Evolutionary conservation across 2,797 vertebrate species (phyloP).

Genomic region (Peromyscus aztecus): DNA sequence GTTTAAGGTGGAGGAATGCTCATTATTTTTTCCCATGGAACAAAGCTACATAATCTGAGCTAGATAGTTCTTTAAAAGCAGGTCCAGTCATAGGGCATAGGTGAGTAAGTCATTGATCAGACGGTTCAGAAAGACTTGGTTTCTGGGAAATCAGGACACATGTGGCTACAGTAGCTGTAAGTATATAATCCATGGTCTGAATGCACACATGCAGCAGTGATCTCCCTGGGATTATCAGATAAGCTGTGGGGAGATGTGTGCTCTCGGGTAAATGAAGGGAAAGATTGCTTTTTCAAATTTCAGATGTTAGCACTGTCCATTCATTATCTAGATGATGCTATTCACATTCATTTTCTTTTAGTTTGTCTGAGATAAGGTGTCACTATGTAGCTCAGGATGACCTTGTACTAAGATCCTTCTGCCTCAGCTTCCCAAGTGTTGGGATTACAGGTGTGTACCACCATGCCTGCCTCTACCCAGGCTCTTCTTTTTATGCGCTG

Average conservation of each 20-base stretch:
- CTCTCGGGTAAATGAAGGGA: neutral
- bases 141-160: neutral
- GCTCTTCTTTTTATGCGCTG: neutral
- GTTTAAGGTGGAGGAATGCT: neutral
- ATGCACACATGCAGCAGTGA: neutral
- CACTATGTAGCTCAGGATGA: neutral
- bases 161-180: neutral
- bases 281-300: neutral
- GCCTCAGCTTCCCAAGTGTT: neutral
- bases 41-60: conserved; percentile 10
- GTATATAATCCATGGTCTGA: neutral
- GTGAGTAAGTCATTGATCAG: neutral
- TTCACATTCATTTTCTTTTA: neutral
- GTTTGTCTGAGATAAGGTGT: neutral
- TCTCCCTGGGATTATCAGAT: neutral
- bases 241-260: neutral
- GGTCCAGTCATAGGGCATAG: neutral
- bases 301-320: neutral
- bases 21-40: conserved; percentile 18
- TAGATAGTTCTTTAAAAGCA: conserved; percentile 17
- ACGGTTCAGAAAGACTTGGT: neutral
- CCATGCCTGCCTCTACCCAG: neutral
- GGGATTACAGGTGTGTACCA: neutral
- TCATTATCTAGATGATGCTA: neutral
- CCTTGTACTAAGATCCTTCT: neutral